Conservation (phyloP, 2,888 invertebrate genomes). For the Lasius fuliginosus region DNA sequence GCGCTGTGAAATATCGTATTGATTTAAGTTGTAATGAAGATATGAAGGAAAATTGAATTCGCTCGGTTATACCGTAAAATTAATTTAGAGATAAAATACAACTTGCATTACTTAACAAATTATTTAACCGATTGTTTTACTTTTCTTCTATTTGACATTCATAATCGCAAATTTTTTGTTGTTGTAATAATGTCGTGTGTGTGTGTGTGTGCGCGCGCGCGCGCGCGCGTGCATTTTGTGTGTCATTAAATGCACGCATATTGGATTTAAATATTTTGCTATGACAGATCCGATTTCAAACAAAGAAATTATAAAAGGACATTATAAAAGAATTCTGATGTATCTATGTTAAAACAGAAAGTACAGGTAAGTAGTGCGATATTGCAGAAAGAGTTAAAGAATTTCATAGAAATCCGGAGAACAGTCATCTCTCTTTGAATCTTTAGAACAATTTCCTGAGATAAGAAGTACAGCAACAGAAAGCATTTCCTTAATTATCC, state of each 20-base stretch:
- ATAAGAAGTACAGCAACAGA: slow-evolving; percentile 44
- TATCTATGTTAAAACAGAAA: slow-evolving; percentile 15
- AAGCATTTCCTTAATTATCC: slow-evolving; percentile 69
- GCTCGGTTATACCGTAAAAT: background rate
- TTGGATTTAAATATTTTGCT: background rate
- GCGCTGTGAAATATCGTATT: slow-evolving; percentile 4
- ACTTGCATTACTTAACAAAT: background rate
- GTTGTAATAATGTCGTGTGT: background rate
- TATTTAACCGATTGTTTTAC: background rate
- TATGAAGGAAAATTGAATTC: background rate
- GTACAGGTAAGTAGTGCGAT: background rate
- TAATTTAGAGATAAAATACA: slow-evolving; percentile 11
- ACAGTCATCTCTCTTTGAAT: slow-evolving; percentile 49
- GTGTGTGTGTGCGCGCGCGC: background rate
- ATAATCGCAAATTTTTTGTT: background rate
- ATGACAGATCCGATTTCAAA: background rate
- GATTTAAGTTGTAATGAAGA: background rate
- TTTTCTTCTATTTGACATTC: background rate
- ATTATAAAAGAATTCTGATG: slow-evolving; percentile 6
- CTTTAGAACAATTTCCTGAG: slow-evolving; percentile 59
- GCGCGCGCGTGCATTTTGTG: no score
- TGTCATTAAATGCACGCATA: background rate
- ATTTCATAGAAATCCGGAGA: slow-evolving; percentile 33
- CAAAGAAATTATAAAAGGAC: background rate
- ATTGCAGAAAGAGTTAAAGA: slow-evolving; percentile 31